Percentiles rank a stretch among this genome's conserved stretches.
Evolutionary conservation across 2,113 vertebrate species (phyloP).

Genomic region (Taxidea taxus): DNA sequence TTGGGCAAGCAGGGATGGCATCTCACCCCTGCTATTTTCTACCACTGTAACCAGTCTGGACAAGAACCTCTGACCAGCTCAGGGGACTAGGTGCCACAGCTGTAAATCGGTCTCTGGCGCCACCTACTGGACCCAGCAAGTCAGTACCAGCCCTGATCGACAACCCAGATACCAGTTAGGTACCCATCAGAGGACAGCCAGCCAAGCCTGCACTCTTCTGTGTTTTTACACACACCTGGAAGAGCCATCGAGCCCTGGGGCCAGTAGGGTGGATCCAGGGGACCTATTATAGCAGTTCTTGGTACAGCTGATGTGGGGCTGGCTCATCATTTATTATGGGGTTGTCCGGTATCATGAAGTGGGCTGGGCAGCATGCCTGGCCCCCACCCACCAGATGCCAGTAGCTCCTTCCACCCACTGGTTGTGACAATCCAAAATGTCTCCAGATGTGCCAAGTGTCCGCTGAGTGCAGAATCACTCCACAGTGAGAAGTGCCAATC

Average conservation of each 20-base stretch:
- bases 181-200: neutral
- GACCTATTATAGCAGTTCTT: neutral
- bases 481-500: neutral
- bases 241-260: neutral
- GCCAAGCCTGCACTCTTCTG: neutral
- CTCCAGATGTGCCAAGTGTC: neutral
- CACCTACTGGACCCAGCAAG: neutral
- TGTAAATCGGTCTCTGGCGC: neutral
- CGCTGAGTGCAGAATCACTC: neutral
- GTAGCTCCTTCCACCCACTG: neutral
- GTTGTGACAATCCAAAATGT: neutral
- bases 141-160: neutral
- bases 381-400: neutral
- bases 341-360: neutral
- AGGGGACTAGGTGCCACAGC: neutral
- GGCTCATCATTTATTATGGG: neutral
- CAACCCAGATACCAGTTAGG: neutral
- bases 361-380: neutral
- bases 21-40: neutral
- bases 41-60: neutral
- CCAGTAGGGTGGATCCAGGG: neutral
- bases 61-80: neutral
- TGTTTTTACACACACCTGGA: neutral
- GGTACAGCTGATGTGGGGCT: rapidly evolving
- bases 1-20: neutral